These are phyloP conservation scores for Parazoanthus swiftii DNA, from an alignment of 92 coral and sea anemone species.

Conservation along the genomic window DNA sequence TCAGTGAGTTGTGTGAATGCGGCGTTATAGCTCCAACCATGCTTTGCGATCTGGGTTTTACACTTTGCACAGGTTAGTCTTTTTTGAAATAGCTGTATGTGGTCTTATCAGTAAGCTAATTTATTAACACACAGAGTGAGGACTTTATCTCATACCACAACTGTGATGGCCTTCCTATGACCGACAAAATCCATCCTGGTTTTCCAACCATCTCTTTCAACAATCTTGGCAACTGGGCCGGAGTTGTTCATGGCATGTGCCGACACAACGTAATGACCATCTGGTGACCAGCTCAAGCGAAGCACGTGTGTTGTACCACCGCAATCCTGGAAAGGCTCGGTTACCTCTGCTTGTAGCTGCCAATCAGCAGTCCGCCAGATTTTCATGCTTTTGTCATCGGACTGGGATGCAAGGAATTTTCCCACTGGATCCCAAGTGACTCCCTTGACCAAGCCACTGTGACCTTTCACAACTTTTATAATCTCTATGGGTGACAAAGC, in stretches of 20 bases:
- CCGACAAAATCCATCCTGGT: conserved; percentile 97
- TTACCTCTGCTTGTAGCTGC: conserved; percentile 86
- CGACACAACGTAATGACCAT: conserved; percentile 96
- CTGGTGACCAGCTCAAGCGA: conserved; percentile 96
- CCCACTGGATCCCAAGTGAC: conserved; percentile 99
- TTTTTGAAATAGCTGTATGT: too few relatives aligned
- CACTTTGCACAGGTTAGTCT: too few relatives aligned
- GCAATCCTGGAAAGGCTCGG: conserved; percentile 91
- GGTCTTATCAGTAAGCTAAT: too few relatives aligned
- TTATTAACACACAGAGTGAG: too few relatives aligned
- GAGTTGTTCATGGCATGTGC: conserved; percentile 99
- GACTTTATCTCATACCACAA: conserved; percentile 67
- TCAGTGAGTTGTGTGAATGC: too few relatives aligned
- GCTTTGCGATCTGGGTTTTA: too few relatives aligned
- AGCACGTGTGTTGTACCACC: conserved; percentile 96
- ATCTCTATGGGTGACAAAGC: conserved; percentile 53
- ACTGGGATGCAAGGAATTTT: conserved; percentile 92
- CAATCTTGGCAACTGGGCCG: conserved; percentile 97
- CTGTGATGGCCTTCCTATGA: conserved; percentile 92
- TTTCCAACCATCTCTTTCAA: conserved; percentile 98
- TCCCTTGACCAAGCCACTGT: conserved; percentile 94
- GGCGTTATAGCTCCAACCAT: too few relatives aligned
- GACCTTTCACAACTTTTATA: conserved; percentile 79
- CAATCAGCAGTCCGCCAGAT: conserved; percentile 97
- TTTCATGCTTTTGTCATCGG: conserved; percentile 84